phyloP scores from a whole-genome alignment of 2,797 vertebrate species.

The Characodon lateralis region DNA sequence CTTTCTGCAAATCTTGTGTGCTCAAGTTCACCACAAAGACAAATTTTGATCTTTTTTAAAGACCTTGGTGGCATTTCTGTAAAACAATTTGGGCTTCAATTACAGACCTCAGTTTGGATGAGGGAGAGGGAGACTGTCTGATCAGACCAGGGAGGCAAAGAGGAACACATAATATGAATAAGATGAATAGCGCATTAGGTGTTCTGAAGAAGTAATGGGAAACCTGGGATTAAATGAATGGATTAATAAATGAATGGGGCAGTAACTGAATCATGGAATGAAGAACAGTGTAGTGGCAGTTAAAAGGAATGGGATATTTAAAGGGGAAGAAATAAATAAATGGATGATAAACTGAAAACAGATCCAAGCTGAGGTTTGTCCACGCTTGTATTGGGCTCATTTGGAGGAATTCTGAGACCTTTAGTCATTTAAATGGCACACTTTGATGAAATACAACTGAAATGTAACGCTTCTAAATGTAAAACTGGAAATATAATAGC shows the following conservation, averaged over 20 bases:
- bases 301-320: constrained; percentile 16
- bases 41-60: constrained; percentile 61
- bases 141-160: constrained; percentile 42
- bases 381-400: constrained; percentile 24
- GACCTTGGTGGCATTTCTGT: background rate
- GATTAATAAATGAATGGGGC: constrained; percentile 58
- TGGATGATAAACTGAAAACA: constrained; percentile 37
- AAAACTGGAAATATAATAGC: background rate
- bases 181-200: constrained; percentile 54
- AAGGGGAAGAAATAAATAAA: constrained; percentile 13
- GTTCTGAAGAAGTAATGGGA: constrained; percentile 47
- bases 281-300: constrained; percentile 27
- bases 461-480: background rate
- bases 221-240: constrained; percentile 55
- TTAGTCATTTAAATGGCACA: constrained; percentile 8
- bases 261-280: constrained; percentile 64
- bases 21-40: background rate
- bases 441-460: background rate
- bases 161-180: constrained; percentile 10
- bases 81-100: constrained; percentile 66
- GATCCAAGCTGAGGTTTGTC: constrained; percentile 21
- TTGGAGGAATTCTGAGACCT: constrained; percentile 18
- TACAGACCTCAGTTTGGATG: constrained; percentile 59
- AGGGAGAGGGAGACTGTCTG: constrained; percentile 57
- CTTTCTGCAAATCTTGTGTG: background rate